Base-by-base conservation (phyloP, 2,888 invertebrate species). In the Drosophila testacea region DNA sequence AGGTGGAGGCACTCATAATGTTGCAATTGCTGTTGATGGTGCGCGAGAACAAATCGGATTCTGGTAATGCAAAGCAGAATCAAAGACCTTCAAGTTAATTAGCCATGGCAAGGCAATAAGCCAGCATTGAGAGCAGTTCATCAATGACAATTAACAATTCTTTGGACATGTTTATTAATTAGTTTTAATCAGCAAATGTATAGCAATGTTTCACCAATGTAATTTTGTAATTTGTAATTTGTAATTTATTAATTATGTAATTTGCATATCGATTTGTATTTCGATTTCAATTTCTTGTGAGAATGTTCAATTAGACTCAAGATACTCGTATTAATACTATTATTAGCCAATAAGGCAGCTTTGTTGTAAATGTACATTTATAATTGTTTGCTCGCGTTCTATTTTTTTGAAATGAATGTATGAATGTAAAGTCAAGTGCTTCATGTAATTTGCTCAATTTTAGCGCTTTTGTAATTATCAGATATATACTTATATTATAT, bases 1-100 rank as follows among this genome's bases (percentile, higher is more conserved):
- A 97, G 92, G 94, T 99, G 66, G 94, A 98, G 69, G 96, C 98
- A 10, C 94, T 97, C 11, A 94, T 97, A 79, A 95, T 97, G 91
- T 93, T 96, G 78, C 94, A 95, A 78, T 95, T 97, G 92, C 94
- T 97, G 55, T 92, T 92, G 60, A 93, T 94, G 81, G 94, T 94
- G 76, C 94, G 94, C 36, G 94, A 94, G 83, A 93, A 94, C 73
- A 92, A 92, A 75, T 82, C 87, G 6, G 92, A 92, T 44, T 42
- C 63, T 0, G 57, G 65, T 5, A 77, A 55, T 54, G 30, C 57
- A 10, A 79, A 76, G 38, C 72, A 80, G 50, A 73, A 79, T 59
- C 85, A 82, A 62, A 80, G 85, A 52, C 73, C 85, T 44, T 42
- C 77, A 48, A 48, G 65, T 75, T 38, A 84, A 87, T 67, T 82